Base-by-base conservation (phyloP, 2,797 vertebrate species). In the Limnodromus scolopaceus region DNA sequence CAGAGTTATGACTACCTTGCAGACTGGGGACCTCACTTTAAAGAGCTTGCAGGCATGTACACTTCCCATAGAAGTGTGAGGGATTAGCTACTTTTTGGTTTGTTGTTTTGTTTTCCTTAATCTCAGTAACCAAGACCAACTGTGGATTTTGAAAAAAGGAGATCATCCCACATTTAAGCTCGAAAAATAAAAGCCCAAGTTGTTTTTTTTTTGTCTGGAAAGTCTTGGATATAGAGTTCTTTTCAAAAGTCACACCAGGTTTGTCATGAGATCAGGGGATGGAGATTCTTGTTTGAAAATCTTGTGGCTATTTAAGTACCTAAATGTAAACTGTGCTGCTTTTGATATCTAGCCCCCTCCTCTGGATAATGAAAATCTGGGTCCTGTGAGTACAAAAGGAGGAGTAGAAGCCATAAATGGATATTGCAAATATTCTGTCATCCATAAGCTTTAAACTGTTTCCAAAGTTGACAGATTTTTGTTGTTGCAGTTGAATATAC, bases 21-120 rank as follows among this genome's bases (percentile, higher is more conserved):
- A 69, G 98, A 97, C 38, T 91, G 98, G 92, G 98, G 97, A 57
- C 97, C 98, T 54, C 94, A 70, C 30, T 96, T 98, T 83, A 96
- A 98, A 34, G 97, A 97, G 83, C 97, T 99, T 46, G 98, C 98
- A 2, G 97, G 96, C 10, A 98, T 98, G 98, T 97, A 98, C 14
- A 77, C 97, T 13, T 97, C 95, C 34, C 19, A 72, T 4, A 54
- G 49, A 43, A 94, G 65, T 27, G 10, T 23, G 38, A 32, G 57
- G 36, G 84, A 96, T 83, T 97, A 97, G 84, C 11, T 54, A 63
- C 8, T 3, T 4, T 19, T n/a, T 18, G 11, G 2, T n/a, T 30
- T 43, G 5, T n/a, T 43, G 10, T 41, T 41, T 66, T 34, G 20
- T 41, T 87, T 70, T 77, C 68, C 16, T 48, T 74, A 78, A 12